These are phyloP conservation scores for Cynocephalus volans DNA, from an alignment of 2,113 vertebrate genomes.

Conservation along the genomic window DNA sequence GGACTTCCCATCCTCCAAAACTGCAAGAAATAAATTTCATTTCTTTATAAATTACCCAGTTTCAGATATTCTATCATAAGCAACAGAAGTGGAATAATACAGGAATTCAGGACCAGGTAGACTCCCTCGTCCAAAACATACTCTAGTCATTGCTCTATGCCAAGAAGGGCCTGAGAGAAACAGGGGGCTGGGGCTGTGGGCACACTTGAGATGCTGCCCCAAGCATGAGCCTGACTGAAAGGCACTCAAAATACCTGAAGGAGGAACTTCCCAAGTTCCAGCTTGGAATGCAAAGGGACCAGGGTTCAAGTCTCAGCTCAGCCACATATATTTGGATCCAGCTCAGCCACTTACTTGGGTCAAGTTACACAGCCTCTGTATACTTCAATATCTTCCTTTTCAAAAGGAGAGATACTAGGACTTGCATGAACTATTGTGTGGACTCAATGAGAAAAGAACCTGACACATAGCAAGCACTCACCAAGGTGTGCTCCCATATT, in stretches of 20 bases:
- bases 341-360: background rate
- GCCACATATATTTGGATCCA: background rate
- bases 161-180: background rate
- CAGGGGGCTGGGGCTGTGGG: background rate
- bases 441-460: background rate
- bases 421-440: fast-evolving
- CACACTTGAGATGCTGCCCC: background rate
- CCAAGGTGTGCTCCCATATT: background rate
- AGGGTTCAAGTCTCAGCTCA: background rate
- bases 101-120: background rate
- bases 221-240: background rate
- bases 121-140: background rate
- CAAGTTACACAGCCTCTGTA: background rate
- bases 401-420: background rate
- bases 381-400: background rate
- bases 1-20: too few species aligned
- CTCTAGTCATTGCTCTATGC: background rate
- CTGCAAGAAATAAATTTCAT: too few species aligned
- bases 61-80: too few species aligned
- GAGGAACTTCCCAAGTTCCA: background rate
- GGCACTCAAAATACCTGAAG: background rate
- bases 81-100: background rate
- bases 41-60: too few species aligned
- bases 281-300: background rate
- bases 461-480: background rate